Percentiles rank a stretch among this genome's conserved stretches.
These are phyloP conservation scores for Donacobius atricapilla DNA, from an alignment of 2,113 vertebrate genomes.

Conservation along the genomic window DNA sequence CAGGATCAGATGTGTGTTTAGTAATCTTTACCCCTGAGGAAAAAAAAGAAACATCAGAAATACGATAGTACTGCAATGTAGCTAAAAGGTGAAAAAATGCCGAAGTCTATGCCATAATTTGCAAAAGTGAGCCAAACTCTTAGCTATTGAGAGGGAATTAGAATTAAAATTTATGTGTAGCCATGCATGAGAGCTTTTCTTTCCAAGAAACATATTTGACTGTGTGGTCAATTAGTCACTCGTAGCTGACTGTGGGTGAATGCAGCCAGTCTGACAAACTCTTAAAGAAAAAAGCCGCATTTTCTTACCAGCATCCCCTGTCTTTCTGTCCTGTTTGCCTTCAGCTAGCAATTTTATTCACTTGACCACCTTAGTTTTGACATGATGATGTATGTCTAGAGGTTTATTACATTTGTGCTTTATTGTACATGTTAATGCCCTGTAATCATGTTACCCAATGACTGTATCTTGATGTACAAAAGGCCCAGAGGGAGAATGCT, in stretches of 20 bases:
- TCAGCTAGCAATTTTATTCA: background rate
- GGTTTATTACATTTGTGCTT: background rate
- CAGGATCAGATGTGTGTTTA: background rate
- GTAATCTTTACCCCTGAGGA: background rate
- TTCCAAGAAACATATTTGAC: background rate
- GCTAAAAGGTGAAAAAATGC: background rate
- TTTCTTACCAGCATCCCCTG: background rate
- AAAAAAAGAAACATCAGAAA: background rate
- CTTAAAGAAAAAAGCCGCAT: background rate
- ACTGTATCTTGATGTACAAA: background rate
- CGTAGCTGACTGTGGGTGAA: background rate
- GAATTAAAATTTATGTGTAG: background rate
- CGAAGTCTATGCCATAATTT: background rate
- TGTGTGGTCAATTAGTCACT: background rate
- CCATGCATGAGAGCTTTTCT: background rate
- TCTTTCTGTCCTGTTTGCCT: background rate
- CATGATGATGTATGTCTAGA: background rate
- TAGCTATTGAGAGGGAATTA: background rate
- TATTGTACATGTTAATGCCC: background rate
- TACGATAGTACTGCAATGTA: background rate
- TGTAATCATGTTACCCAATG: background rate
- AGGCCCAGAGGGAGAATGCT: background rate
- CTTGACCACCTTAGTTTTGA: background rate
- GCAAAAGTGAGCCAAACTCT: background rate
- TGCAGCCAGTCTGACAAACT: background rate